phyloP scores from a whole-genome alignment of 2,113 vertebrate genomes.

The Sapayoa aenigma region DNA sequence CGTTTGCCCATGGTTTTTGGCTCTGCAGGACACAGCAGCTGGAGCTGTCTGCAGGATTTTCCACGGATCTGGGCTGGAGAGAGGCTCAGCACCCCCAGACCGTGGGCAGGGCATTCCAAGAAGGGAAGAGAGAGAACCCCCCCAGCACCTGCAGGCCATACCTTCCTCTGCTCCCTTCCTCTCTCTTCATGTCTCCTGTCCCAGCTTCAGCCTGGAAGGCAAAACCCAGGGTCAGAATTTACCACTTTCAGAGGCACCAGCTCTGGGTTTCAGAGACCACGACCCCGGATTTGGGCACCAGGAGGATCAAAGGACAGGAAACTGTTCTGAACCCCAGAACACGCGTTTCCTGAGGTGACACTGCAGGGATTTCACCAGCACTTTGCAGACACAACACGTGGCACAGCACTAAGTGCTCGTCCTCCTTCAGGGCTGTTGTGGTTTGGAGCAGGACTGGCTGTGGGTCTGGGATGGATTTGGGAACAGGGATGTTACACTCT shows the following conservation, averaged over 20 bases:
- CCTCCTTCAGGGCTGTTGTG: rapidly evolving
- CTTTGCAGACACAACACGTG: rapidly evolving
- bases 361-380: not conserved
- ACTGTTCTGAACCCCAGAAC: not conserved
- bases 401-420: not conserved
- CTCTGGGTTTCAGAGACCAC: rapidly evolving
- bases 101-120: rapidly evolving
- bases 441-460: not conserved
- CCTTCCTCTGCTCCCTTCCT: constrained; percentile 62
- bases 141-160: not conserved
- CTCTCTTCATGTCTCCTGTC: constrained; percentile 21
- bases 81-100: not conserved
- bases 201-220: constrained; percentile 57
- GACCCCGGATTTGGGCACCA: not conserved
- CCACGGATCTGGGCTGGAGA: too few relatives aligned
- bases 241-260: not conserved
- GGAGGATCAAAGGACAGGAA: not conserved
- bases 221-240: not conserved
- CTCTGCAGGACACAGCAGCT: not conserved
- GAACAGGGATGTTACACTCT: not conserved
- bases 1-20: rapidly evolving
- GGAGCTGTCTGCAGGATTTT: not conserved
- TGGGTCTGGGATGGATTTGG: not conserved
- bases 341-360: rapidly evolving
- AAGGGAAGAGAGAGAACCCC: not conserved